Evolutionary conservation across 2,888 invertebrate species (phyloP).

Genomic region (Colostygia pectinataria): DNA sequence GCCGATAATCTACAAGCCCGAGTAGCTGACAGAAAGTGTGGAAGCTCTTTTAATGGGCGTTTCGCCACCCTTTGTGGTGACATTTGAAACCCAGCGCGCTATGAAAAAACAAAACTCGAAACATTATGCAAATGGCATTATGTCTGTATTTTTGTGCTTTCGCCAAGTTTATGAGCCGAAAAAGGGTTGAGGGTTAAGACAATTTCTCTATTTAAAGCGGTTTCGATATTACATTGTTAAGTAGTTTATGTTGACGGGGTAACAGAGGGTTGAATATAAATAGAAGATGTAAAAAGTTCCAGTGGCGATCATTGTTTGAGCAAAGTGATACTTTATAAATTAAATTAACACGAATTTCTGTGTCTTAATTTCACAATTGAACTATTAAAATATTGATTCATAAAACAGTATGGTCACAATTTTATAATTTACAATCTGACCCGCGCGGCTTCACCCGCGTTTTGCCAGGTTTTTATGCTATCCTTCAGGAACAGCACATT

Average conservation of each 20-base stretch:
- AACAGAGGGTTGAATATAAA: conserved; percentile 17
- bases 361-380: too few species aligned
- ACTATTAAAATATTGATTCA: not conserved
- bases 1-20: too few species aligned
- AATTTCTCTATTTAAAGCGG: conserved; percentile 56
- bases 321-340: not conserved
- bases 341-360: too few species aligned
- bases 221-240: conserved; percentile 65
- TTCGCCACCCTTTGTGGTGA: conserved; percentile 77
- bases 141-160: conserved; percentile 80
- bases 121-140: conserved; percentile 83
- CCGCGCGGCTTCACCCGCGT: too few species aligned
- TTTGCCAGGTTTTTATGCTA: too few species aligned
- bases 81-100: conserved; percentile 78
- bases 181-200: conserved; percentile 79
- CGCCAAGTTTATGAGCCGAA: conserved; percentile 78
- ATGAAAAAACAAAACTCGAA: conserved; percentile 80
- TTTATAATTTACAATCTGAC: too few species aligned
- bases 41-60: conserved; percentile 62
- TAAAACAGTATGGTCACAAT: too few species aligned
- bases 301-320: conserved; percentile 1
- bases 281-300: conserved; percentile 13
- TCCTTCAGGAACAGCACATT: too few species aligned
- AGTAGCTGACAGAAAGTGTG: conserved; percentile 2
- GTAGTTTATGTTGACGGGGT: conserved; percentile 47